Conservation (phyloP, 2,113 vertebrate species). For the Centropus bengalensis region DNA sequence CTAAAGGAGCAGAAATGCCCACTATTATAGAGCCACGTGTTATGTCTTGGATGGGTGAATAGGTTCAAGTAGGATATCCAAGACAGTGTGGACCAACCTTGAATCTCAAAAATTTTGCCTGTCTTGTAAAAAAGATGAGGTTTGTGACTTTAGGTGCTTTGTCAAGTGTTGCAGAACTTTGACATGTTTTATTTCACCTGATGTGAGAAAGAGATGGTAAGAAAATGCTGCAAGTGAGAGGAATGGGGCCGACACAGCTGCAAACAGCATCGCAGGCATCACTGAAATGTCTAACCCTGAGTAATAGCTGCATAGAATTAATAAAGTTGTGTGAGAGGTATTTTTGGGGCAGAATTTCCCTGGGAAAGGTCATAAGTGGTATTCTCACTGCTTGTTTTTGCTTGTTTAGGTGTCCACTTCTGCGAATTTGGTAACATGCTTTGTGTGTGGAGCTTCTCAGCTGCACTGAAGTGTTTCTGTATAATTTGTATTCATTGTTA, state of each 20-base stretch:
- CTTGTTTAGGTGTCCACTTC: slow-evolving; percentile 30
- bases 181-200: not conserved
- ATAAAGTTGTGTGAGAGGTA: not conserved
- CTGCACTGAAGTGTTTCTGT: slow-evolving; percentile 36
- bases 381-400: not conserved
- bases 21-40: not conserved
- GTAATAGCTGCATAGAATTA: not conserved
- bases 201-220: not conserved
- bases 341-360: not conserved
- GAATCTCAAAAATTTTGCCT: not conserved
- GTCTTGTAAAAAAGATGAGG: not conserved
- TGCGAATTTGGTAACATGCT: slow-evolving; percentile 28
- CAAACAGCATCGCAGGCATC: not conserved
- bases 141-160: not conserved
- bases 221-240: not conserved
- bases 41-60: not conserved
- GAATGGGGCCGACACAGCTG: not conserved
- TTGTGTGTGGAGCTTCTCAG: slow-evolving; percentile 36
- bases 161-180: not conserved
- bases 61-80: not conserved
- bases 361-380: not conserved
- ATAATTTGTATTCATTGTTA: slow-evolving; percentile 74
- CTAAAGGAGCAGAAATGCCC: not conserved
- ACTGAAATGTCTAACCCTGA: not conserved
- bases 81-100: not conserved